Evolutionary conservation across 2,113 vertebrate genomes (phyloP).

Genomic region (Ifrita kowaldi): DNA sequence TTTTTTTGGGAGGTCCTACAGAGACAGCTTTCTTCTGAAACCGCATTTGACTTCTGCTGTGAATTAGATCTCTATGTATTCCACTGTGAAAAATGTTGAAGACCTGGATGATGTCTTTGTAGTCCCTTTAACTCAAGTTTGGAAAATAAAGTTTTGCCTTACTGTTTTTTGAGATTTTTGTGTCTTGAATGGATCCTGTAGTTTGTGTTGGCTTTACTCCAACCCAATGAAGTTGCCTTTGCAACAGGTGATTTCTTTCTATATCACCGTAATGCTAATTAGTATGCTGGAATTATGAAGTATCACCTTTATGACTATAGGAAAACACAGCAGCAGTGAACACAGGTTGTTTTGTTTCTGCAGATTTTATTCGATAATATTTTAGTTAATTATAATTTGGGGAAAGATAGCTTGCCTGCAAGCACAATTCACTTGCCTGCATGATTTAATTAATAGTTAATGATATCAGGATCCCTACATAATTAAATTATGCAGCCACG

Average conservation of each 20-base stretch:
- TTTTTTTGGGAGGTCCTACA: not conserved
- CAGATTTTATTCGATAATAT: not conserved
- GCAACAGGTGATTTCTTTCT: not conserved
- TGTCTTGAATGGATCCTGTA: not conserved
- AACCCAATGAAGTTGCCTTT: not conserved
- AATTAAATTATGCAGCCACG: not conserved
- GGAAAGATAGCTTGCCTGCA: not conserved
- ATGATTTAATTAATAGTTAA: constrained; percentile 31
- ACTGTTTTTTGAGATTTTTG: not conserved
- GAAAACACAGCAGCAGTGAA: not conserved
- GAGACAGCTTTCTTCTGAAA: not conserved
- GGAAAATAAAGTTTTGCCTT: not conserved
- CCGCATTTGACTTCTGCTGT: not conserved
- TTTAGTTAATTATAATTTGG: not conserved
- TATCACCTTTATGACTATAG: not conserved
- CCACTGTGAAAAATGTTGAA: not conserved
- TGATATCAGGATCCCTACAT: not conserved
- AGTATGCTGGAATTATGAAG: not conserved
- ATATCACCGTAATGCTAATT: not conserved
- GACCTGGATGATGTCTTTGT: not conserved
- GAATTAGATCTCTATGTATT: not conserved
- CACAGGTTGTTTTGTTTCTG: not conserved
- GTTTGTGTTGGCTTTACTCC: not conserved
- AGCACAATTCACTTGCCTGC: not conserved
- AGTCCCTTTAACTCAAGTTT: not conserved